These are phyloP conservation scores for Pteria penguin DNA, from an alignment of 2,888 invertebrate species.

Conservation along the genomic window DNA sequence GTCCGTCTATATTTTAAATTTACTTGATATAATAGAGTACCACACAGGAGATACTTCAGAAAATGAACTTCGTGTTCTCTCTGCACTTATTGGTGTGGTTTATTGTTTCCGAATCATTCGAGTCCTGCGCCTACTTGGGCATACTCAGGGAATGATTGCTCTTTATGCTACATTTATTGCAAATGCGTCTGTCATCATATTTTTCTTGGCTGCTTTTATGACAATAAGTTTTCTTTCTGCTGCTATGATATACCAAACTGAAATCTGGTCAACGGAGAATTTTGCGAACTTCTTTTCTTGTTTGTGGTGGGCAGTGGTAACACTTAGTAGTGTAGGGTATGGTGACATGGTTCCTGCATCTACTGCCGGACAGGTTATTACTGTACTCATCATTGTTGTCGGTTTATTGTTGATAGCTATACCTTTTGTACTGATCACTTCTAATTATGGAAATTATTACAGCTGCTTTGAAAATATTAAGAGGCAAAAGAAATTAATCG, in stretches of 20 bases:
- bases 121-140: neutral
- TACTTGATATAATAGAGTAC: neutral
- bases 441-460: neutral
- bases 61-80: neutral
- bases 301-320: neutral
- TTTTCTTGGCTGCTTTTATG: neutral
- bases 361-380: neutral
- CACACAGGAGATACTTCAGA: neutral
- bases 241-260: neutral
- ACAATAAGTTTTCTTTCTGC: neutral
- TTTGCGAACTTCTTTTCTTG: neutral
- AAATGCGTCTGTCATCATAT: neutral
- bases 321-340: neutral
- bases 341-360: neutral
- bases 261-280: neutral
- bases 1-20: neutral
- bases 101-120: neutral
- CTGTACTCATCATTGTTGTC: neutral
- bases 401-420: neutral
- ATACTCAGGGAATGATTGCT: neutral
- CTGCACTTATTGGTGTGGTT: neutral
- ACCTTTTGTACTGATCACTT: neutral
- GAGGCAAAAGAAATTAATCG: too few species aligned
- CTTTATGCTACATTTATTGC: neutral
- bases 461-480: neutral